Conservation (phyloP, 2,113 vertebrate species). For the Pseudorhombus dupliciocellatus region DNA sequence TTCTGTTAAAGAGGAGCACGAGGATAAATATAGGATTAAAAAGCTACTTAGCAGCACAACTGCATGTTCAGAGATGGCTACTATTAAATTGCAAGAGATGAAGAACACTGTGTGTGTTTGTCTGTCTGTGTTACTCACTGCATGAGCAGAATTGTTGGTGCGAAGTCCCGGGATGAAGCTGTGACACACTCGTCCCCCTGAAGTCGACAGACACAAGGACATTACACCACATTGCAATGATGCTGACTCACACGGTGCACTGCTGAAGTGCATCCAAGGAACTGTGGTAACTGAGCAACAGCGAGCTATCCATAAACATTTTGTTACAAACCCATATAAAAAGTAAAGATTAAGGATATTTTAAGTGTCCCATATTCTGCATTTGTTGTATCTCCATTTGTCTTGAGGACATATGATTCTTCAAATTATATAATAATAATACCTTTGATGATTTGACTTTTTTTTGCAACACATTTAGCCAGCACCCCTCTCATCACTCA, state of each 20-base stretch:
- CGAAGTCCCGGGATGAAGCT: conserved; percentile 83
- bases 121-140: conserved; percentile 65
- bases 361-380: neutral
- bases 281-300: neutral
- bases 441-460: too few relatives aligned
- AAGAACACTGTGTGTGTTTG: neutral
- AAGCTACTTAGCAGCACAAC: neutral
- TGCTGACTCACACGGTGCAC: conserved; percentile 32
- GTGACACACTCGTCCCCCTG: conserved; percentile 81
- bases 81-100: neutral
- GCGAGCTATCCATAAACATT: neutral
- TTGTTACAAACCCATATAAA: neutral
- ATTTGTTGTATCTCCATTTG: too few relatives aligned
- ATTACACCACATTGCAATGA: conserved; percentile 17
- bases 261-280: conserved; percentile 13
- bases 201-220: conserved; percentile 42
- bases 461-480: too few relatives aligned
- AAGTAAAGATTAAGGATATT: neutral
- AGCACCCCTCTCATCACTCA: neutral
- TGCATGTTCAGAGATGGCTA: neutral
- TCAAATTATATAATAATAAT: too few relatives aligned
- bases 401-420: too few relatives aligned
- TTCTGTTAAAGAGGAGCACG: conserved; percentile 70
- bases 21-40: neutral
- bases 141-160: conserved; percentile 71